Conservation (phyloP, 2,113 vertebrate species). For the Vidua macroura region DNA sequence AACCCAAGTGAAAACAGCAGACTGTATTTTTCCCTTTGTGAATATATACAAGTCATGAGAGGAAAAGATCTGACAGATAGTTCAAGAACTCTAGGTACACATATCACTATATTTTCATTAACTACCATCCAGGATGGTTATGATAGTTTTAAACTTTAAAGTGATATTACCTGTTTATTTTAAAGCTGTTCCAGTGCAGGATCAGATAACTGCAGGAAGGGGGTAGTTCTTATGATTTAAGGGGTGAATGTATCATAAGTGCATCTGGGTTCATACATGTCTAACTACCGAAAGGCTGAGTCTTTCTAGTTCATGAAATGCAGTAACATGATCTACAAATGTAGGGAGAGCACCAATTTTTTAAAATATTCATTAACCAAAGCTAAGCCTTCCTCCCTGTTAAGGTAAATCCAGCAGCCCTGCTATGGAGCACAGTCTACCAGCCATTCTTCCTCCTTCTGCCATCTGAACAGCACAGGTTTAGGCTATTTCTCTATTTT, state of each 20-base stretch:
- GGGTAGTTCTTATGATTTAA: neutral
- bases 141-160: neutral
- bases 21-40: neutral
- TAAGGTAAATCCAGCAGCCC: neutral
- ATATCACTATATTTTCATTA: neutral
- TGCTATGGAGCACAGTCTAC: neutral
- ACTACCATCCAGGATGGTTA: neutral
- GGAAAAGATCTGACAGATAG: neutral
- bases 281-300: neutral
- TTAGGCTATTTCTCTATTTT: neutral
- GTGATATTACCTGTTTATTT: neutral
- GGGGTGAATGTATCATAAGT: neutral
- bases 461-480: neutral
- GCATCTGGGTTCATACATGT: neutral
- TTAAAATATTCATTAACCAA: neutral
- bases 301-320: neutral
- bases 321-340: neutral
- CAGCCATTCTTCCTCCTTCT: neutral
- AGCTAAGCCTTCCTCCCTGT: neutral
- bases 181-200: neutral
- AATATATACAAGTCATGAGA: neutral
- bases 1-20: neutral
- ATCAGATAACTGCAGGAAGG: neutral
- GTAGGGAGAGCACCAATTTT: neutral
- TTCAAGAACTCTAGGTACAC: neutral